Base-by-base conservation (phyloP, 64 coral and sea anemone genomes). In the Pocillopora damicornis region DNA sequence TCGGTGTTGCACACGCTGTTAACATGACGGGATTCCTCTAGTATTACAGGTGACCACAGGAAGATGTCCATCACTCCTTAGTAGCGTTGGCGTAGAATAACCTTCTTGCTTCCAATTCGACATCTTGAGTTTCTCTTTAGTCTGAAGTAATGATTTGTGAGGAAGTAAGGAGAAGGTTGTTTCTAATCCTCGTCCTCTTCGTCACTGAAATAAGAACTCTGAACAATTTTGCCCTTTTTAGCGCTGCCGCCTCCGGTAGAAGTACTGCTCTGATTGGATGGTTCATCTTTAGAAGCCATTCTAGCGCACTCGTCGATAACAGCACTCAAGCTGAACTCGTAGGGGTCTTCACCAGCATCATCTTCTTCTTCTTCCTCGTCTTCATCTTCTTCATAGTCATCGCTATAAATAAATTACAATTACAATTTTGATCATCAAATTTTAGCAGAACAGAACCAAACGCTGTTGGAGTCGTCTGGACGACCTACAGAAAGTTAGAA, bases 161-260 rank as follows among this genome's bases (percentile, higher is more conserved):
- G 64, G 17, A 67, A 16, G 6, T 67, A 16, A 16, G 64, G 5
- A 67, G 22, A 20, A 15, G 11, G 0, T 12, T 0, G 20, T 63
- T 61, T 16, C 36, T 83, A 83, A 64, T 73, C 83, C 45, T 92
- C 83, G 42, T 92, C 90, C 68, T 92, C 90, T 60, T 92, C 90
- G 59, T 92, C 90, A 63, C 90, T 92, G 38, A 92, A 87, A 61
- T 92, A 92, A 9, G 90, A 78, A 80, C 83, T 92, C 73, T 87
- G 37, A 3, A 92, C 61, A 34, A 92, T 92, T 57, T 85, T 76
- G 25, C 82, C 61, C 62, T 92, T 92, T 79, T 78, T 92, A 36
- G 51, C 1, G 59, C 58, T 58, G 18, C 62, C 71, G 61, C 56
- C 73, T 77, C 37, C 73, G 17, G 9, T 89, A 72, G 78, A 59